Evolutionary conservation across 2,797 vertebrate species (phyloP).

Genomic region (Melanotaenia pygmaea): DNA sequence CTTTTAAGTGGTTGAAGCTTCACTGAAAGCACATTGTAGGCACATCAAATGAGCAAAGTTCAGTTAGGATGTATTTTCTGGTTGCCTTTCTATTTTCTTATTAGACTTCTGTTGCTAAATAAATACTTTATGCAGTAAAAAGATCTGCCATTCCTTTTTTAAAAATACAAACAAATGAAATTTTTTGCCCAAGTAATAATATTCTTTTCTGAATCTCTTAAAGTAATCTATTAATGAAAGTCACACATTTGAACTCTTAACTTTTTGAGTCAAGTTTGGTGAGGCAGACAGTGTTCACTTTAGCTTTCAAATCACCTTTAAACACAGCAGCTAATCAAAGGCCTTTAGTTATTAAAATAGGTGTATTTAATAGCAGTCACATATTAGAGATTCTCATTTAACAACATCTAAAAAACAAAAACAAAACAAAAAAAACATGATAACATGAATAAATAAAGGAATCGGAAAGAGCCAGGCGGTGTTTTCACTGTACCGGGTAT

Average conservation of each 20-base stretch:
- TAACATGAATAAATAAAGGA: not conserved
- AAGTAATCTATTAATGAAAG: not conserved
- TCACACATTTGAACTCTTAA: conserved; percentile 3
- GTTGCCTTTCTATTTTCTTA: not conserved
- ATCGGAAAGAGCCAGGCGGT: not conserved
- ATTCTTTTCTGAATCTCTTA: not conserved
- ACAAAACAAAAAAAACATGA: not conserved
- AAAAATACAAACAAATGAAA: not conserved
- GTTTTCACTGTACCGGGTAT: conserved; percentile 76
- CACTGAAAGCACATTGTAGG: not conserved
- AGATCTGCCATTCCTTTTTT: not conserved
- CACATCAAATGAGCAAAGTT: not conserved
- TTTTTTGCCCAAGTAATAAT: not conserved
- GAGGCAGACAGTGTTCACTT: not conserved
- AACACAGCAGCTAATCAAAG: conserved; percentile 13
- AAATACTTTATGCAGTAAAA: not conserved
- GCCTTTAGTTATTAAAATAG: conserved; percentile 3
- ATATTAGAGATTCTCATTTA: conserved; percentile 4
- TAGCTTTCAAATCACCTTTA: conserved; percentile 21
- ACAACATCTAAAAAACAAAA: not conserved
- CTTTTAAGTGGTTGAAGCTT: not conserved
- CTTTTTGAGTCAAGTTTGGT: not conserved
- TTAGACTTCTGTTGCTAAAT: not conserved
- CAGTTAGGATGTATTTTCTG: not conserved
- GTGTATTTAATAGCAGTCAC: not conserved